These are phyloP conservation scores for Redunca redunca DNA, from an alignment of 2,113 vertebrate species.

Conservation along the genomic window DNA sequence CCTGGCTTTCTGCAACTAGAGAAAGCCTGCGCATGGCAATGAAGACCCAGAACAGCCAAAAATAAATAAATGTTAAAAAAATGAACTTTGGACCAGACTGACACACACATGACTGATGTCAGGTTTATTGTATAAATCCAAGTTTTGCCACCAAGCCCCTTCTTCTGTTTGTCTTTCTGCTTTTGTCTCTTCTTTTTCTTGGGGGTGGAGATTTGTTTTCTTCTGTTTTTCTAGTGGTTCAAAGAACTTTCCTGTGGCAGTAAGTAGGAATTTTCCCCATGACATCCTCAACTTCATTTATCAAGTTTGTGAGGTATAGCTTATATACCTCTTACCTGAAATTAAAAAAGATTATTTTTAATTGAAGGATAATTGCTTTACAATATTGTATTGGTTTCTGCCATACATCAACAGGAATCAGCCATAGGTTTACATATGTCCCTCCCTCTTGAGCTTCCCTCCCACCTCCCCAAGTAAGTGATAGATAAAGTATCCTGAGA, in stretches of 20 bases:
- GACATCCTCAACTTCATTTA: background rate
- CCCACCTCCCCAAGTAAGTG: background rate
- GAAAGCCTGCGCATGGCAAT: background rate
- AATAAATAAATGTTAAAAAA: background rate
- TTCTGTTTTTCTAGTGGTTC: background rate
- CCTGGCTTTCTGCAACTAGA: background rate
- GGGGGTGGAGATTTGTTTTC: background rate
- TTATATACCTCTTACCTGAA: background rate
- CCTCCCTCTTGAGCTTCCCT: background rate
- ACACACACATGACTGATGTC: background rate
- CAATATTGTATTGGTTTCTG: background rate
- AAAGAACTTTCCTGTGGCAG: background rate
- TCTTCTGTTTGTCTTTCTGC: background rate
- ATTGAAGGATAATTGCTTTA: background rate
- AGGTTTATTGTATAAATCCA: background rate
- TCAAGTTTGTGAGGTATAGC: background rate
- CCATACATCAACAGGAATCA: background rate
- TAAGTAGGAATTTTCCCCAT: background rate
- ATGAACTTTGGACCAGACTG: background rate
- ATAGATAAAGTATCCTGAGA: background rate
- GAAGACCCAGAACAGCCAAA: background rate
- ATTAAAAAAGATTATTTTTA: background rate
- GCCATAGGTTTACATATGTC: background rate
- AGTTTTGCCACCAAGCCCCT: background rate
- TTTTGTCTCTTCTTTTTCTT: background rate